Conservation (phyloP, 2,113 vertebrate species). For the Emberiza fucata region DNA sequence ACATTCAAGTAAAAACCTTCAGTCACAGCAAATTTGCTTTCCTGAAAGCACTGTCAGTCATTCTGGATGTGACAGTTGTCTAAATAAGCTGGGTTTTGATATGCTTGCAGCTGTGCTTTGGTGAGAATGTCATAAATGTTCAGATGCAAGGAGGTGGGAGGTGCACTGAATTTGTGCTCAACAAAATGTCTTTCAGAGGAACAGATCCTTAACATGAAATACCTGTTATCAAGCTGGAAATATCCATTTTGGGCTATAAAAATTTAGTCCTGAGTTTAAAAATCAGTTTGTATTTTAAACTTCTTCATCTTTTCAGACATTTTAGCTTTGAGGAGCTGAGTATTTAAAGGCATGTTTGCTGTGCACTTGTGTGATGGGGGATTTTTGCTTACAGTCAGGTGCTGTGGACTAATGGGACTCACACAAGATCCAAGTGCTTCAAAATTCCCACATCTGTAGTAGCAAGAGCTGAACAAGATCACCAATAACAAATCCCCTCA, state of each 20-base stretch:
- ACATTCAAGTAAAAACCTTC: background rate
- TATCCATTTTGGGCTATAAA: background rate
- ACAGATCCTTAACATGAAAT: background rate
- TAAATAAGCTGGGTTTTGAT: background rate
- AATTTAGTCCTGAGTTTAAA: background rate
- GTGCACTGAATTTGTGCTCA: background rate
- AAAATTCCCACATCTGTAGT: slow-evolving; percentile 40
- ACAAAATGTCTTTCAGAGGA: background rate
- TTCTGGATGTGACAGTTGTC: background rate
- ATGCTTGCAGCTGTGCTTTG: background rate
- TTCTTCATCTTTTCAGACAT: background rate
- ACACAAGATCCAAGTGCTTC: slow-evolving; percentile 34
- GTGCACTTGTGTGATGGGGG: background rate
- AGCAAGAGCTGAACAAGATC: slow-evolving; percentile 49
- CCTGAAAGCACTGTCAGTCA: background rate
- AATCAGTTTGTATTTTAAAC: background rate
- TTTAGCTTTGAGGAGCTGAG: background rate
- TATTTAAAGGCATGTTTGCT: background rate
- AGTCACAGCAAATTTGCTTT: background rate
- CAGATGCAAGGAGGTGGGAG: background rate
- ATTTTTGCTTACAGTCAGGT: slow-evolving; percentile 31
- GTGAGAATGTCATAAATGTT: background rate
- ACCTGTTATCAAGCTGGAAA: background rate
- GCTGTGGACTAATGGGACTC: slow-evolving; percentile 40
- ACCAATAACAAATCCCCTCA: slow-evolving; percentile 42